These are phyloP conservation scores for Mystacides longicornis DNA, from an alignment of 2,888 invertebrate species.

Conservation along the genomic window DNA sequence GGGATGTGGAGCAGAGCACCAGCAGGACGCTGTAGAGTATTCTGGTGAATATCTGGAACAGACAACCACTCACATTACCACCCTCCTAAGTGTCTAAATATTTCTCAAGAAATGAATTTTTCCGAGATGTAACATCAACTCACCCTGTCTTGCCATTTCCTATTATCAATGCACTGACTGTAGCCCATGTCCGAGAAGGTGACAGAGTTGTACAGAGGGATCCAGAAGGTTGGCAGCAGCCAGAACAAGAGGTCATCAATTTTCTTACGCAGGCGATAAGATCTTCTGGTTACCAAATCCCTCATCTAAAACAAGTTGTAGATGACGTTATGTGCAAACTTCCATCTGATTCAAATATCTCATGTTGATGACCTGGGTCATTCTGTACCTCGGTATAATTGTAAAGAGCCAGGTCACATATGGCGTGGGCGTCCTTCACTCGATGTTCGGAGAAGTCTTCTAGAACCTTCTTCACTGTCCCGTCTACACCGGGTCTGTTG, in stretches of 20 bases:
- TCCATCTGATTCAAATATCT: too few relatives aligned
- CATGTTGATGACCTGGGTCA: neutral
- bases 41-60: too few relatives aligned
- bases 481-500: slow-evolving; percentile 49
- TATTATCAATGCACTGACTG: slow-evolving; percentile 71
- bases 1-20: too few relatives aligned
- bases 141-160: slow-evolving; percentile 83
- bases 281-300: slow-evolving; percentile 76
- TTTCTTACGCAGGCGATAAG: slow-evolving; percentile 73
- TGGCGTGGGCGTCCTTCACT: slow-evolving; percentile 79
- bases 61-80: too few relatives aligned
- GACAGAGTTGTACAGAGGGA: slow-evolving; percentile 90
- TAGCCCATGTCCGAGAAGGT: slow-evolving; percentile 87
- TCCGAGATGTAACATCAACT: neutral
- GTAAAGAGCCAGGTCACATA: slow-evolving; percentile 94
- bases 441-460: slow-evolving; percentile 65
- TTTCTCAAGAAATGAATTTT: too few relatives aligned
- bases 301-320: slow-evolving; percentile 59
- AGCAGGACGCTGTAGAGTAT: too few relatives aligned
- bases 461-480: slow-evolving; percentile 58
- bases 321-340: too few relatives aligned
- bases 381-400: slow-evolving; percentile 83
- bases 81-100: too few relatives aligned
- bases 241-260: slow-evolving; percentile 73
- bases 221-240: slow-evolving; percentile 72